Evolutionary conservation across 2,113 vertebrate genomes (phyloP).

Genomic region (Hydropotes inermis): DNA sequence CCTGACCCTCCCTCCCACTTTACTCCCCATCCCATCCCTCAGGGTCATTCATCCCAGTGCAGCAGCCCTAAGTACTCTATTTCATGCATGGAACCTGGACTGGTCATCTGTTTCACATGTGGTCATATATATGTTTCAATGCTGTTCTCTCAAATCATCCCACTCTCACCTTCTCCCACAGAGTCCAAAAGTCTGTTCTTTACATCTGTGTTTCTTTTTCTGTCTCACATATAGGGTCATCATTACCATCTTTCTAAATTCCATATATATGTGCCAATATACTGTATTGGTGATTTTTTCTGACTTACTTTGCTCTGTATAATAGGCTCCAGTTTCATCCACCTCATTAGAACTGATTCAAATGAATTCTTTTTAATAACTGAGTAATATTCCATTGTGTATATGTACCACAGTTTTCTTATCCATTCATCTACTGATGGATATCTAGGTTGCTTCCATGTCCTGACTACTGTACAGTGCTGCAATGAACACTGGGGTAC

Average conservation of each 20-base stretch:
- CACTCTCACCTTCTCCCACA: neutral
- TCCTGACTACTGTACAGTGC: too few species aligned
- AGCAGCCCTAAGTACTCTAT: neutral
- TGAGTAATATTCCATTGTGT: neutral
- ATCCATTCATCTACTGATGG: too few species aligned
- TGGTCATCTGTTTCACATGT: neutral
- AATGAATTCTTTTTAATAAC: neutral
- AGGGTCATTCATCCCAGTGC: neutral
- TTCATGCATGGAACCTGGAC: neutral
- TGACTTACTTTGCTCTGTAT: neutral
- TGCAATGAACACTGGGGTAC: too few species aligned
- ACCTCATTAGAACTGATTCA: neutral
- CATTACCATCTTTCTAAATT: neutral
- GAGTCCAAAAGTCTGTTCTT: neutral
- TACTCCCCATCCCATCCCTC: neutral
- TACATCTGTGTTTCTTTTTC: neutral
- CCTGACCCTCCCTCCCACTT: neutral
- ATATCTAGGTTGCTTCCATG: too few species aligned
- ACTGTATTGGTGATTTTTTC: neutral
- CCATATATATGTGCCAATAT: accelerated
- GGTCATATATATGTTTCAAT: neutral
- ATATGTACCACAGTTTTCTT: neutral
- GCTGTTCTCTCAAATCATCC: neutral
- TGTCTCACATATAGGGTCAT: neutral
- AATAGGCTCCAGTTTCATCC: neutral